Evolutionary conservation across 2,888 invertebrate genomes (phyloP), one percentile per base, ranked within the genome.

Genomic region (Cryptus viduatorius): DNA sequence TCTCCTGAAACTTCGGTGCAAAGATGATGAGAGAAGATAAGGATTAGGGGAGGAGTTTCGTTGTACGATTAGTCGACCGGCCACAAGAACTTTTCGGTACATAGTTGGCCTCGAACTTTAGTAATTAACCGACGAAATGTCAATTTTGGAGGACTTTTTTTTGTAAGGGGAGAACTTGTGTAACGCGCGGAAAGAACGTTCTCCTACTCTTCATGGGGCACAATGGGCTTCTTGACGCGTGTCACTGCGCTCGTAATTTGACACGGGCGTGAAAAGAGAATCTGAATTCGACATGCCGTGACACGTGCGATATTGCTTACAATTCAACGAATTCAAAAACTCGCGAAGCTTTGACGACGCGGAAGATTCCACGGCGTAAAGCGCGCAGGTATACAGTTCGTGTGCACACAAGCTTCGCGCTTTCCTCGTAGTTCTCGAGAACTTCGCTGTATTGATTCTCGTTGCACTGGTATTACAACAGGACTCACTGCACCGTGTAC

Each of bases 401-500:
- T 50, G 19, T 73, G 59, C 67, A 44, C 46, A 8, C 31, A 10
- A 59, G 59, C 37, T 24, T 19, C 44, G 48, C 14, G 56, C 46
- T 46, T 37, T 10, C 24, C 79, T 76, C 65, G 53, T 72, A 48
- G 68, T 73, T 42, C 79, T 79, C 75, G 56, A 80, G 73, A 69
- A 77, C 77, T 81, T 37, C 77, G 53, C 46, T 37, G 72, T 84
- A 81, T 81, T 78, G 81, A 84, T 84, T 78, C 69, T 84, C 75
- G 48, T 65, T 72, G 68, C 61, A 56, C 56, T 10, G 56, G 56
- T 10, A 56, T 56, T 56, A 24, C 56, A 56, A 24, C 19, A 56
- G 16, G 4, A 56, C 10, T 10, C 56, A 19, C 56, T 56, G 56
- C 3, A 56, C 24, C 24, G 56, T 56, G 24, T 56, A 10, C 3